These are phyloP conservation scores for Luscinia luscinia DNA, from an alignment of 2,797 vertebrate genomes.

Conservation along the genomic window DNA sequence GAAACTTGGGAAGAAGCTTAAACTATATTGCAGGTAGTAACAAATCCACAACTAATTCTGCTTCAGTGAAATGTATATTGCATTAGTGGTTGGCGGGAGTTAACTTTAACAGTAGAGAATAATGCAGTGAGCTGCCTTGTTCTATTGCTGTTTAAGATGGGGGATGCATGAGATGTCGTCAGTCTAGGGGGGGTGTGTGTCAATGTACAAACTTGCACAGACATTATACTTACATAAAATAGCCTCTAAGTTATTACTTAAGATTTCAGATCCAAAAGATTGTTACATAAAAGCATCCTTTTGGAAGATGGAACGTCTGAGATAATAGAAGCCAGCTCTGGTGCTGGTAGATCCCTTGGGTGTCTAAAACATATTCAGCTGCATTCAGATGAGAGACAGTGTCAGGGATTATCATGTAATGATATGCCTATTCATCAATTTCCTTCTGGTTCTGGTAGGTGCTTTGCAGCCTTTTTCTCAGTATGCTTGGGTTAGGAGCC, in stretches of 20 bases:
- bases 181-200: not conserved
- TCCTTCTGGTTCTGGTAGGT: not conserved
- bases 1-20: not conserved
- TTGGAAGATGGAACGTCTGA: not conserved
- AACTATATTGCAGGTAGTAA: not conserved
- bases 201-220: not conserved
- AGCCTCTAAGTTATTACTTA: not conserved
- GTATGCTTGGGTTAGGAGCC: not conserved
- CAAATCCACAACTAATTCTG: not conserved
- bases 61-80: not conserved
- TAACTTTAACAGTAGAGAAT: not conserved
- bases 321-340: not conserved
- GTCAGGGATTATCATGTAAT: not conserved
- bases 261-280: not conserved
- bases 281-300: not conserved
- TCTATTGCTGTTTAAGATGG: not conserved
- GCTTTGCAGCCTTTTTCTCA: not conserved
- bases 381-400: not conserved
- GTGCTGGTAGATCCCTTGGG: not conserved
- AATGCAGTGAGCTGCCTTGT: not conserved
- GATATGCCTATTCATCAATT: not conserved
- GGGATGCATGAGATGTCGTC: not conserved
- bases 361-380: not conserved
- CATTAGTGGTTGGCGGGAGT: not conserved
- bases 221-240: not conserved